These are phyloP conservation scores for Orussus abietinus DNA, from an alignment of 1,140 invertebrate genomes.

Conservation along the genomic window DNA sequence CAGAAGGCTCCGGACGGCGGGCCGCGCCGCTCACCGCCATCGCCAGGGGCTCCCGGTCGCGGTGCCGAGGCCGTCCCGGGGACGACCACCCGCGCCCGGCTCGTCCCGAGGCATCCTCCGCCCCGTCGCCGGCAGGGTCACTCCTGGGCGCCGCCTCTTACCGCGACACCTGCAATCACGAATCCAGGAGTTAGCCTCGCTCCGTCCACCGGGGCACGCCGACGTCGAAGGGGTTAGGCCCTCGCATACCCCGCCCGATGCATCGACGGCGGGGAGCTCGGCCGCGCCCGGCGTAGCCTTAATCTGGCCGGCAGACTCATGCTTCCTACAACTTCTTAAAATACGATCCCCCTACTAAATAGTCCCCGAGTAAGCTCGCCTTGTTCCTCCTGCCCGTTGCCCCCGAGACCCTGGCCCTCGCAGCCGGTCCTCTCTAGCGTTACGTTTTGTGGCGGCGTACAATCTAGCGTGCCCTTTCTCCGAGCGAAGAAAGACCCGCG, in stretches of 20 bases:
- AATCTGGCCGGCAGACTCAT: slow-evolving; percentile 27
- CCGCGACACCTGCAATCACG: no score
- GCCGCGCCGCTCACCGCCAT: no score
- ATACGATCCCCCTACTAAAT: slow-evolving; percentile 36
- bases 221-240: no score
- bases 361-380: slow-evolving; percentile 27
- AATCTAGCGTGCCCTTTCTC: slow-evolving; percentile 12
- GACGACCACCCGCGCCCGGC: no score
- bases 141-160: slow-evolving; percentile 4
- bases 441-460: slow-evolving; percentile 13
- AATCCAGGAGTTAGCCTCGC: no score
- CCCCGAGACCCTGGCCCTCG: not conserved
- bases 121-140: slow-evolving; percentile 2
- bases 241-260: no score
- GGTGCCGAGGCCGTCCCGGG: no score
- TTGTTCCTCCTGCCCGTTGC: slow-evolving; percentile 24
- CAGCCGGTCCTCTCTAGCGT: not conserved
- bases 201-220: no score
- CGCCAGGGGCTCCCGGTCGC: no score
- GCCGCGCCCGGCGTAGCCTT: slow-evolving; percentile 19
- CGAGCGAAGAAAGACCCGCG: not conserved
- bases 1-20: no score
- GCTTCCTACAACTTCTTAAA: slow-evolving; percentile 41
- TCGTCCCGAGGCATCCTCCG: no score
- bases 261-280: no score